Conservation (phyloP, 2,888 invertebrate genomes). For the Lamellibrachia satsuma region DNA sequence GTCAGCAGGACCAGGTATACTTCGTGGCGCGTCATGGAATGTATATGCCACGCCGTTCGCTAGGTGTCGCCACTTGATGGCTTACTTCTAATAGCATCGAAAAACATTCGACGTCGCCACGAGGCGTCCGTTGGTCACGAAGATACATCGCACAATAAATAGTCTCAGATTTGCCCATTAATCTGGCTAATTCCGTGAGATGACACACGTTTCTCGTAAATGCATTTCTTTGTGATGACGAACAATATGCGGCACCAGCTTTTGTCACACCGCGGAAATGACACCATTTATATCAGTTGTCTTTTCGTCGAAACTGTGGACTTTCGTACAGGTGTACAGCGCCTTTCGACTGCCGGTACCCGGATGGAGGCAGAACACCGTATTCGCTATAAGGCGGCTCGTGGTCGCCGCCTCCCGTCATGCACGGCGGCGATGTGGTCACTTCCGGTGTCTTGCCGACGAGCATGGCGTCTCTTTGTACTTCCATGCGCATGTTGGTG, state of each 20-base stretch:
- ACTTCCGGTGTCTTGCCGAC: slow-evolving; percentile 5
- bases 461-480: neutral
- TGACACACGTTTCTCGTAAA: neutral
- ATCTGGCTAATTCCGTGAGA: neutral
- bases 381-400: neutral
- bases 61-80: neutral
- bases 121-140: neutral
- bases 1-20: neutral
- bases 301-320: neutral
- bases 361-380: slow-evolving; percentile 2
- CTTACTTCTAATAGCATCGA: neutral
- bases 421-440: neutral
- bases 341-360: neutral
- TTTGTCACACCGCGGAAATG: neutral
- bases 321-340: neutral
- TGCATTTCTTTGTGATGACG: neutral
- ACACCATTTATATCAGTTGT: neutral
- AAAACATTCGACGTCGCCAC: neutral
- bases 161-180: neutral
- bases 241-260: neutral
- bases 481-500: neutral
- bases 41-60: neutral
- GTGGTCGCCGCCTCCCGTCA: neutral
- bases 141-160: neutral
- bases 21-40: neutral